phyloP scores from a whole-genome alignment of 2,888 invertebrate genomes.

The Apoda limacodes region DNA sequence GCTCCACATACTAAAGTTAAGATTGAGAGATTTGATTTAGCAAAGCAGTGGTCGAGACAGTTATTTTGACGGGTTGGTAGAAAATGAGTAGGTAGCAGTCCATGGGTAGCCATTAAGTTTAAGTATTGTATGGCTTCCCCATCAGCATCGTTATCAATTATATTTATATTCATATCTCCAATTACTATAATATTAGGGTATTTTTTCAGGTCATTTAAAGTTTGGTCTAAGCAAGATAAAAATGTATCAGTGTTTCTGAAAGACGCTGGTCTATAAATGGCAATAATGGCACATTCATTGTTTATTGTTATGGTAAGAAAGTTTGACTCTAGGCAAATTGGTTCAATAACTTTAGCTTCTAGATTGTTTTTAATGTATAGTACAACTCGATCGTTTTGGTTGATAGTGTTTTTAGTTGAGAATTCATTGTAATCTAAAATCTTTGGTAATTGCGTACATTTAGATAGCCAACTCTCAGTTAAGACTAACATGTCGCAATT shows the following conservation, averaged over 20 bases:
- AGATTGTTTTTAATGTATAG: constrained; percentile 6
- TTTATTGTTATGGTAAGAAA: constrained; percentile 2
- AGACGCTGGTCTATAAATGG: constrained; percentile 7
- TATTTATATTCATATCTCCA: background rate
- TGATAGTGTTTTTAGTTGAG: background rate
- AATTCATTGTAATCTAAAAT: background rate
- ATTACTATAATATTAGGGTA: background rate
- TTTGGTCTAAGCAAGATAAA: constrained; percentile 4
- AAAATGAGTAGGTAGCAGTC: constrained; percentile 5
- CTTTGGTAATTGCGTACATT: background rate
- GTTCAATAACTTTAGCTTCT: constrained; percentile 3
- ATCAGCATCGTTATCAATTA: background rate
- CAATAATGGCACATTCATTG: constrained; percentile 5
- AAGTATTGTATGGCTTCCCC: no score
- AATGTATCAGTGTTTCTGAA: constrained; percentile 3
- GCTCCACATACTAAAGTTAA: constrained; percentile 1
- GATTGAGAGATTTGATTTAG: constrained; percentile 1
- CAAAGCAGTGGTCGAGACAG: constrained; percentile 4
- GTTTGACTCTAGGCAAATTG: constrained; percentile 4
- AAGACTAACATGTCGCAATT: background rate
- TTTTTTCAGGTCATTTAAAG: background rate
- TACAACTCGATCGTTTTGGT: constrained; percentile 8
- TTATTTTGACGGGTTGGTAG: constrained; percentile 5
- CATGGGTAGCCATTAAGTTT: constrained; percentile 4
- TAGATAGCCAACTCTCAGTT: background rate